phyloP scores from a whole-genome alignment of 92 coral and sea anemone species.

The Phenganax marumi region DNA sequence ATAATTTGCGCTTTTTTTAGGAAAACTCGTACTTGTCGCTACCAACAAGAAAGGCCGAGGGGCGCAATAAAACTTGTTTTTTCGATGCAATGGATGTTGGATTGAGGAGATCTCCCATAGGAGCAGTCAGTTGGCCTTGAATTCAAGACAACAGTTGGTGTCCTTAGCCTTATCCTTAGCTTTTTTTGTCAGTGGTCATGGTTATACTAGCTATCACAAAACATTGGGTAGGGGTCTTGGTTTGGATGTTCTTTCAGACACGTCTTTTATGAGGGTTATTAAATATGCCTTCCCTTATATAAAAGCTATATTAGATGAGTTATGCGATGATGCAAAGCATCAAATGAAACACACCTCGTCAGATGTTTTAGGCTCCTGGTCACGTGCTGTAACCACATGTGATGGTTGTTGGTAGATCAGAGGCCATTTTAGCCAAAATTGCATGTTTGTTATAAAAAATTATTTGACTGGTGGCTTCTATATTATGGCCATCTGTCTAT shows the following conservation, averaged over 20 bases:
- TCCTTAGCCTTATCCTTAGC: conserved; percentile 61
- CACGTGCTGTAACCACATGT: conserved; percentile 56
- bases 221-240: conserved; percentile 57
- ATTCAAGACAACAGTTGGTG: conserved; percentile 48
- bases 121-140: conserved; percentile 51
- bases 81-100: conserved; percentile 54
- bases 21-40: conserved; percentile 29
- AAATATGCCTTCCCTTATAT: conserved; percentile 52
- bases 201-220: conserved; percentile 53
- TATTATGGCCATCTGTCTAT: conserved; percentile 68
- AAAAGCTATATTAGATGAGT: conserved; percentile 54
- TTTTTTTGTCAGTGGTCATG: conserved; percentile 58
- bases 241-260: conserved; percentile 40
- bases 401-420: conserved; percentile 66
- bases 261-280: conserved; percentile 47
- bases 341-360: conserved; percentile 51
- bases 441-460: conserved; percentile 57
- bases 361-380: conserved; percentile 50
- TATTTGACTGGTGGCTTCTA: conserved; percentile 54
- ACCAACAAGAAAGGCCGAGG: conserved; percentile 28
- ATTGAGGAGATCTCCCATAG: conserved; percentile 24
- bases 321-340: conserved; percentile 56
- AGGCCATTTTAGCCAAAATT: conserved; percentile 60
- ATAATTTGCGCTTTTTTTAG: neutral
- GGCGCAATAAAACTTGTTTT: conserved; percentile 25